Conservation (phyloP, 2,888 invertebrate genomes). For the Chloromyia formosa region DNA sequence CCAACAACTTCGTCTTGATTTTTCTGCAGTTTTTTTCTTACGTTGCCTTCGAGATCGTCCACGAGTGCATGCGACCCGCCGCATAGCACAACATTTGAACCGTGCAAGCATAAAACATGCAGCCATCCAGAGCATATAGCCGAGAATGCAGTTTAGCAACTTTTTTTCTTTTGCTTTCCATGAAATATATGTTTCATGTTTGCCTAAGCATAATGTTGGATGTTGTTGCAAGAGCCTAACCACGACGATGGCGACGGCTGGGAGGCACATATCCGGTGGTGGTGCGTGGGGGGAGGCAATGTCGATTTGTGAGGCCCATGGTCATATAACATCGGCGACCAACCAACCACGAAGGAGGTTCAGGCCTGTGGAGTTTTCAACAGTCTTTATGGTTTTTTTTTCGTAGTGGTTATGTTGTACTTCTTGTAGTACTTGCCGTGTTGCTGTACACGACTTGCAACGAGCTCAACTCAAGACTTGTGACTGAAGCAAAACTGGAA, state of each 20-base stretch:
- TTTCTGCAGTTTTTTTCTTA: no score
- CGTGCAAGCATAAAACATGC: not conserved
- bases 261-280: no score
- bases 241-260: not conserved
- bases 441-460: conserved; percentile 7
- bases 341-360: not conserved
- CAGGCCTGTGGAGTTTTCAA: no score
- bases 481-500: conserved; percentile 21
- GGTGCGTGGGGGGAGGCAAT: conserved; percentile 3
- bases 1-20: no score
- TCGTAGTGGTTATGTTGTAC: conserved; percentile 14
- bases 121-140: conserved; percentile 2
- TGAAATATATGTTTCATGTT: conserved; percentile 31
- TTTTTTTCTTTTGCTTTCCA: conserved; percentile 24
- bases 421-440: conserved; percentile 32
- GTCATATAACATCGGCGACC: no score
- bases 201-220: conserved; percentile 26
- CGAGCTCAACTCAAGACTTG: conserved; percentile 23
- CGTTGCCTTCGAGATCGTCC: no score
- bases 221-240: not conserved
- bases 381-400: no score
- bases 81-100: no score
- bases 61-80: no score
- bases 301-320: conserved; percentile 31
- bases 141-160: conserved; percentile 26